Evolutionary conservation across 2,113 vertebrate species (phyloP).

Genomic region (Lucifuga dentata): DNA sequence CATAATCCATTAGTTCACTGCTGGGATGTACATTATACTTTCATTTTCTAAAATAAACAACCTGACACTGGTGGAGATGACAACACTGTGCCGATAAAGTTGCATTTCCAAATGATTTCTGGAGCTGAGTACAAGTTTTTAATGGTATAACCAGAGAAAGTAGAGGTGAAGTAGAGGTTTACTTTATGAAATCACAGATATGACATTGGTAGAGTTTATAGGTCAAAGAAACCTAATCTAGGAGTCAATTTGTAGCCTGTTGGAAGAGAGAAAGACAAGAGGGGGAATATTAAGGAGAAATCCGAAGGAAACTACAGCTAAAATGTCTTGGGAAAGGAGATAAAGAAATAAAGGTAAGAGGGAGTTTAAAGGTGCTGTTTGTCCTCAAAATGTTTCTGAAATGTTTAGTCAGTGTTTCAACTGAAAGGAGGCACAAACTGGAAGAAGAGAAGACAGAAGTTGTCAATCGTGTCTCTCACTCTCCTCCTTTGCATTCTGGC

Average conservation of each 20-base stretch:
- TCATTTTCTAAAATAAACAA: not conserved
- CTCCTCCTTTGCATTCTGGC: constrained; percentile 22
- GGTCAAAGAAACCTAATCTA: not conserved
- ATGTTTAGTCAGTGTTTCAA: constrained; percentile 32
- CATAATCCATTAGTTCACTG: not conserved
- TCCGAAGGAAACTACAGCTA: no score
- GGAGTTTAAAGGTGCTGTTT: not conserved
- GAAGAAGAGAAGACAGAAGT: constrained; percentile 31
- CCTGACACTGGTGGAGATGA: no score
- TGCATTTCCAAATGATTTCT: no score
- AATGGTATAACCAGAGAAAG: no score
- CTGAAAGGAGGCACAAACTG: constrained; percentile 18
- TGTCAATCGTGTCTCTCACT: constrained; percentile 47
- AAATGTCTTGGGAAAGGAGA: no score
- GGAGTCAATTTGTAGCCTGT: no score
- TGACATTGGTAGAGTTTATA: not conserved
- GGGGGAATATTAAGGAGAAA: no score
- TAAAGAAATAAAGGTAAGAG: no score
- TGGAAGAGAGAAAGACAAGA: no score
- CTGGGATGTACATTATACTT: not conserved
- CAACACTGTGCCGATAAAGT: no score
- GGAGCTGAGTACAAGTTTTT: not conserved
- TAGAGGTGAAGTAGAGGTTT: no score
- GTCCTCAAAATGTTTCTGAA: constrained; percentile 22
- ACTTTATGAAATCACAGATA: not conserved